phyloP scores from a whole-genome alignment of 2,797 vertebrate genomes.

The Sebastes steindachneri region DNA sequence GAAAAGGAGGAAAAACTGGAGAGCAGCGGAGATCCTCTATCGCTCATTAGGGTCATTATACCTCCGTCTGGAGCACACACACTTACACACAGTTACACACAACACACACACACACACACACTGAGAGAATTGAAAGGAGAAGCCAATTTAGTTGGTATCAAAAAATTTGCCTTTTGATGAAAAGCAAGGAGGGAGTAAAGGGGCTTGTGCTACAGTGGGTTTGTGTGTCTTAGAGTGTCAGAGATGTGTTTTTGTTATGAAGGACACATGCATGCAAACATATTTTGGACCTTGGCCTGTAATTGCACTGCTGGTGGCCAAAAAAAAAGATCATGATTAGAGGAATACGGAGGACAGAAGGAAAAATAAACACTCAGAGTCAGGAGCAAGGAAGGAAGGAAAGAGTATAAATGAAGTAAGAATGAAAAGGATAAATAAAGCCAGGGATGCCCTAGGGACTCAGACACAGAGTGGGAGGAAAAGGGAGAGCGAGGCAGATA shows the following conservation, averaged over 20 bases:
- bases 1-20: conserved; percentile 51
- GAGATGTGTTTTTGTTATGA: conserved; percentile 19
- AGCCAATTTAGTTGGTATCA: conserved; percentile 63
- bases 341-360: neutral
- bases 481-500: conserved; percentile 36
- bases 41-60: conserved; percentile 78
- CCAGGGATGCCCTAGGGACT: conserved; percentile 35
- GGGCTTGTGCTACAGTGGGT: neutral
- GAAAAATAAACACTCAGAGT: conserved; percentile 12
- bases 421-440: conserved; percentile 58
- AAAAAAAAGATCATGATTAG: conserved; percentile 1
- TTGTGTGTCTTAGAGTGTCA: neutral
- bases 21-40: conserved; percentile 61
- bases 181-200: conserved; percentile 36
- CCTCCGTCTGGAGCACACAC: conserved; percentile 45
- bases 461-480: conserved; percentile 9
- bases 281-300: neutral
- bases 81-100: neutral
- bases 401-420: conserved; percentile 39
- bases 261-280: conserved; percentile 6
- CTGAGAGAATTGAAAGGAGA: conserved; percentile 54
- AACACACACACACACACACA: neutral
- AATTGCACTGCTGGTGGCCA: conserved; percentile 5
- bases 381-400: neutral
- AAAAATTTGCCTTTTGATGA: conserved; percentile 68